Percentiles rank a stretch among this genome's conserved stretches.
Evolutionary conservation across 2,888 invertebrate species (phyloP).

Genomic region (Keiferia lycopersicella): DNA sequence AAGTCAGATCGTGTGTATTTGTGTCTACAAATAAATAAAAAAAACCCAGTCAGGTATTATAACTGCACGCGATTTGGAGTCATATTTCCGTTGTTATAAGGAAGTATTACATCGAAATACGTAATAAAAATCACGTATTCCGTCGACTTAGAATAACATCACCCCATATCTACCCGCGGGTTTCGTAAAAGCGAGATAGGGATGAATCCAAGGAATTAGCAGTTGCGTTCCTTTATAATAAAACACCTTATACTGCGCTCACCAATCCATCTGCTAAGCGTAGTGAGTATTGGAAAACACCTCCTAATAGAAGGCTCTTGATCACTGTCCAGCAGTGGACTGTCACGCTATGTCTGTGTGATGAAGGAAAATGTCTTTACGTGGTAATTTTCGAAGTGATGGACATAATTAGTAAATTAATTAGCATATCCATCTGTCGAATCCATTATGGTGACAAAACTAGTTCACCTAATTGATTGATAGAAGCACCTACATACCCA

Average conservation of each 20-base stretch:
- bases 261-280: too few relatives aligned
- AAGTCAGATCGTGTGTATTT: not conserved
- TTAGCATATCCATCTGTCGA: not conserved
- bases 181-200: too few relatives aligned
- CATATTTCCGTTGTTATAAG: conserved; percentile 6
- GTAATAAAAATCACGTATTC: too few relatives aligned
- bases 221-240: too few relatives aligned
- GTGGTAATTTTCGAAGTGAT: not conserved
- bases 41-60: not conserved
- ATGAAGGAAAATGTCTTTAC: not conserved
- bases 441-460: not conserved
- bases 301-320: too few relatives aligned
- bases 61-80: conserved; percentile 1
- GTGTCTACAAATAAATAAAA: not conserved
- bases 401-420: not conserved
- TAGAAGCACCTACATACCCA: not conserved
- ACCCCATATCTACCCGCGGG: too few relatives aligned
- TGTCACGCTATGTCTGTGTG: not conserved
- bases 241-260: too few relatives aligned
- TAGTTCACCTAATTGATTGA: not conserved
- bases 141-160: too few relatives aligned
- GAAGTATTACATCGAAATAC: not conserved
- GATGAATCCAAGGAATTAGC: too few relatives aligned
- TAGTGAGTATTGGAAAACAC: too few relatives aligned
- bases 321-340: not conserved